Conservation (phyloP, 1,140 invertebrate species). For the Ceratitis capitata region DNA sequence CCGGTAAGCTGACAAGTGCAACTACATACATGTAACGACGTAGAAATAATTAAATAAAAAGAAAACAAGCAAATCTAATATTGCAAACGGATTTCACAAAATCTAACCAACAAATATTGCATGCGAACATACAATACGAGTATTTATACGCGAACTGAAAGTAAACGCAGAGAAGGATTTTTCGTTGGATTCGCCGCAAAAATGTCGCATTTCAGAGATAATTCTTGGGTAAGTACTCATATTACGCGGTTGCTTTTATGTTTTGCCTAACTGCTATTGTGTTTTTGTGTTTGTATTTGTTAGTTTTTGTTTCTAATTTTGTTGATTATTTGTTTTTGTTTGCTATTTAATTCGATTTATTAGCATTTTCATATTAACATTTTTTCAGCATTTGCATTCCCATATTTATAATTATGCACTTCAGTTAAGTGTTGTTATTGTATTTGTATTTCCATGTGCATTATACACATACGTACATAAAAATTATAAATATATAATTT, state of each 20-base stretch:
- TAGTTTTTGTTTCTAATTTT: not conserved
- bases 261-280: not conserved
- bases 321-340: not conserved
- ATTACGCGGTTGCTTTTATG: not conserved
- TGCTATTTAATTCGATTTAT: not conserved
- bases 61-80: not conserved
- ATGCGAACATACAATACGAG: not conserved
- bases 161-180: conserved; percentile 24
- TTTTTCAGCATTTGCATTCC: too few relatives aligned
- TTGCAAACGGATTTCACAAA: not conserved
- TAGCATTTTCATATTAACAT: not conserved
- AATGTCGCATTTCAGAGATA: conserved; percentile 65
- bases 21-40: not conserved
- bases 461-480: not conserved
- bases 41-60: not conserved
- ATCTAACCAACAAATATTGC: not conserved
- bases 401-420: not conserved
- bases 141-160: not conserved
- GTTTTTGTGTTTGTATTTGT: not conserved
- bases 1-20: conserved; percentile 16
- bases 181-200: conserved; percentile 42
- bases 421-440: not conserved
- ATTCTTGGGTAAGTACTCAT: conserved; percentile 63
- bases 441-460: not conserved
- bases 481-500: not conserved